Conservation (phyloP, 1,140 invertebrate species). For the Leptopilina clavipes region DNA sequence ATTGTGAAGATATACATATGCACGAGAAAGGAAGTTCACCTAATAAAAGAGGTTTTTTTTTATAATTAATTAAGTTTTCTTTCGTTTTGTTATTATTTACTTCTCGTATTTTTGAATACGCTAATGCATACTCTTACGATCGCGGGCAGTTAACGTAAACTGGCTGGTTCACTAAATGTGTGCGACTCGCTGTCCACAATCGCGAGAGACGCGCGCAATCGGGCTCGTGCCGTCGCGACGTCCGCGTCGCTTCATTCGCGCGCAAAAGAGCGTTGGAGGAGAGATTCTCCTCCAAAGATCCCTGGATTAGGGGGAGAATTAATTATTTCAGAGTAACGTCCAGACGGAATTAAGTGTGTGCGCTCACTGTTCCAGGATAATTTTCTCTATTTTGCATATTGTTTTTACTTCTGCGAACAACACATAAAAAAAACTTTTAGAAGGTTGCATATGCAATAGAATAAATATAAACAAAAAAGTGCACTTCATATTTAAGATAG, state of each 20-base stretch:
- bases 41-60: not conserved
- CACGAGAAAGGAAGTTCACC: not conserved
- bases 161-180: not conserved
- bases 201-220: conserved; percentile 41
- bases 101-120: not conserved
- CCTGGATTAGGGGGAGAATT: conserved; percentile 10
- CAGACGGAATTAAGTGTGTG: conserved; percentile 17
- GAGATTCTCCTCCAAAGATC: conserved; percentile 18
- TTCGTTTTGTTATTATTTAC: not conserved
- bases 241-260: conserved; percentile 38
- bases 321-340: conserved; percentile 5
- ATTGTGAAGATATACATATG: not conserved
- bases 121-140: not conserved
- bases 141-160: conserved; percentile 13
- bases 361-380: not conserved
- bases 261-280: conserved; percentile 9
- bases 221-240: conserved; percentile 38
- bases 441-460: no score
- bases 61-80: not conserved
- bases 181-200: conserved; percentile 34
- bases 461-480: no score
- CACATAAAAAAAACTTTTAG: not conserved
- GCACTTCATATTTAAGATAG: no score
- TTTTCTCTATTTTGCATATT: not conserved
- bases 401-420: not conserved